Conservation (phyloP, 1,140 invertebrate genomes). For the Trichogramma pretiosum region DNA sequence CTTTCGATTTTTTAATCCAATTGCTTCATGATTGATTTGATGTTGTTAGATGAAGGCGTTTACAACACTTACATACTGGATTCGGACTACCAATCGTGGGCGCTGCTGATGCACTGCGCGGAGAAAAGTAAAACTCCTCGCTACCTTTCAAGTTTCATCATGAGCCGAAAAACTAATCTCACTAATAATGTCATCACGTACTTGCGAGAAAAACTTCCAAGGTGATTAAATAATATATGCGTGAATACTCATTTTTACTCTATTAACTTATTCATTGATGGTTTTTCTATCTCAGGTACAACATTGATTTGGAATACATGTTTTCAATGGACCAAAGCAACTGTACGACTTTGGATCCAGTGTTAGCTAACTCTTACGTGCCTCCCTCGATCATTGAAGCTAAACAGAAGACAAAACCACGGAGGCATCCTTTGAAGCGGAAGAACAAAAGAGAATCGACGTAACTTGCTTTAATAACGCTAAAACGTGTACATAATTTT, state of each 20-base stretch:
- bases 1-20: no score
- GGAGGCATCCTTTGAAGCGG: conserved; percentile 36
- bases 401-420: conserved; percentile 22
- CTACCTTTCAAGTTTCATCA: conserved; percentile 74
- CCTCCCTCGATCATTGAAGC: conserved; percentile 21
- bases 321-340: conserved; percentile 68
- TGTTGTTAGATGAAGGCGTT: conserved; percentile 80
- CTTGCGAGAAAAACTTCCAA: conserved; percentile 52
- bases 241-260: background rate
- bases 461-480: no score
- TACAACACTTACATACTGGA: conserved; percentile 82
- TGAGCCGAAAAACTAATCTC: conserved; percentile 56
- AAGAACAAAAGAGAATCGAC: conserved; percentile 27
- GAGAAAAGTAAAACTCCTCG: conserved; percentile 70
- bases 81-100: conserved; percentile 72
- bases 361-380: conserved; percentile 24
- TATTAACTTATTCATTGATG: background rate
- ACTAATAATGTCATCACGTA: conserved; percentile 54
- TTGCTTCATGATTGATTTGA: no score
- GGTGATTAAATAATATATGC: conserved; percentile 23
- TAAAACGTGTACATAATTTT: no score
- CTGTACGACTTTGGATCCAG: conserved; percentile 39
- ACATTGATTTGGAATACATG: conserved; percentile 72
- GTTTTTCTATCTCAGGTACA: conserved; percentile 47
- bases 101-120: conserved; percentile 73